Evolutionary conservation across 2,113 vertebrate genomes (phyloP), one percentile per base, ranked within the genome.

Genomic region (Alligator mississippiensis): DNA sequence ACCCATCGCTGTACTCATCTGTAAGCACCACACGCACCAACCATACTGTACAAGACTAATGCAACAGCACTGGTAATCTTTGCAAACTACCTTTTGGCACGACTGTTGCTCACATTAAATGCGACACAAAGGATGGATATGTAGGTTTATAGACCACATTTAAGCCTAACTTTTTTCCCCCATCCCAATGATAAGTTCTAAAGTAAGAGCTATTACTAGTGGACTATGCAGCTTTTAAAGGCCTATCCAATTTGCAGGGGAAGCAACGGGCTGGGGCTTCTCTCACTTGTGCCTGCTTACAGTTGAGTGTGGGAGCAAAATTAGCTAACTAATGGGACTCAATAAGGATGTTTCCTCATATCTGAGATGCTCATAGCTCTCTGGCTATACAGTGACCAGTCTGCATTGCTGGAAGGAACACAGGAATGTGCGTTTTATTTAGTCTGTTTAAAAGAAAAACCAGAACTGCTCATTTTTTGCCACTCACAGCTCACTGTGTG

Each of bases 101-200:
- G 79, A 97, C 94, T 85, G 93, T 47, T 92, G 83, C 89, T 96
- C 96, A 90, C 95, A 94, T 96, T 96, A 95, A 93, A 93, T 85
- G 96, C 91, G 93, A 97, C 91, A 68, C 21, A 1, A 25, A 95
- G 78, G 30, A 77, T 87, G 84, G 91, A 90, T 91, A 76, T 74
- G 88, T 66, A 63, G 74, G 95, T 93, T 96, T 85, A 97, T 87
- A 91, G 86, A 77, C 82, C 88, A 22, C 84, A 47, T 80, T 93
- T 89, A 89, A 94, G 91, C 68, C 93, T 58, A 64, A 84, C 38
- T 57, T 27, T 80, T 28, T 79, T 90, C 54, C 74, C 18, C 60
- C 83, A 62, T 19, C 47, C 47, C 57, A 87, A 11, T 18, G 77
- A 82, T 60, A 95, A 84, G 5, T 72, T 87, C 81, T 4, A n/a